Evolutionary conservation across 2,888 invertebrate species (phyloP).

Genomic region (Uloborus plumipes): DNA sequence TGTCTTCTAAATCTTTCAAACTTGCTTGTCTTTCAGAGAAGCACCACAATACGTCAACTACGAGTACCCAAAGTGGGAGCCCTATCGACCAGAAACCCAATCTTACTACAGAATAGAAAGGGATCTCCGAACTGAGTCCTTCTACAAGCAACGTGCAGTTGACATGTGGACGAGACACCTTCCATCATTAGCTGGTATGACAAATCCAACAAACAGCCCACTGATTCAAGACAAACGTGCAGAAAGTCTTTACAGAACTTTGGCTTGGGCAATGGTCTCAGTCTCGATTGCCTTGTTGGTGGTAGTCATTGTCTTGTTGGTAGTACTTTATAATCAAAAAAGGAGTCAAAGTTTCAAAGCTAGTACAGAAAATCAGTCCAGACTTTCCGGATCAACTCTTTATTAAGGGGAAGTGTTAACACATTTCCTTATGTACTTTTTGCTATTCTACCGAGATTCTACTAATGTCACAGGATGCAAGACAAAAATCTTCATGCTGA

Average conservation of each 20-base stretch:
- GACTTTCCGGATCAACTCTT: conserved; percentile 59
- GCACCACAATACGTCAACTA: conserved; percentile 65
- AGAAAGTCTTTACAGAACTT: conserved; percentile 65
- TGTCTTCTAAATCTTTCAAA: too few species aligned
- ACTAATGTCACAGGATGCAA: neutral
- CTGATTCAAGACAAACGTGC: conserved; percentile 35
- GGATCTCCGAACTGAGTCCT: conserved; percentile 43
- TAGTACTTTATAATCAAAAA: conserved; percentile 66
- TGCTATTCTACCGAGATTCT: too few species aligned
- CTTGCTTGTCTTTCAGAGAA: conserved; percentile 32
- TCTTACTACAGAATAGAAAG: conserved; percentile 65
- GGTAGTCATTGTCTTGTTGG: conserved; percentile 65
- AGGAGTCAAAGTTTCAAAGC: conserved; percentile 66
- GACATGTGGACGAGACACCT: conserved; percentile 66
- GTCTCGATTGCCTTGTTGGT: conserved; percentile 65
- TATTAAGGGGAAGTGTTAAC: conserved; percentile 18
- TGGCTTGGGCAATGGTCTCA: conserved; percentile 67
- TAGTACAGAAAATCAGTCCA: conserved; percentile 53
- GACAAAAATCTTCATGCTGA: neutral
- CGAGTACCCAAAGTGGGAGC: conserved; percentile 66
- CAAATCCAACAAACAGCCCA: conserved; percentile 42
- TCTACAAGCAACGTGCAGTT: conserved; percentile 61
- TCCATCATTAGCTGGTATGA: conserved; percentile 55
- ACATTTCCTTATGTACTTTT: too few species aligned
- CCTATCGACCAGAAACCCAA: conserved; percentile 51